A percentile compares a stretch with the other conserved stretches of the same genome.
These are phyloP conservation scores for Dufourea novaeangliae DNA, from an alignment of 1,140 invertebrate species.

Conservation along the genomic window DNA sequence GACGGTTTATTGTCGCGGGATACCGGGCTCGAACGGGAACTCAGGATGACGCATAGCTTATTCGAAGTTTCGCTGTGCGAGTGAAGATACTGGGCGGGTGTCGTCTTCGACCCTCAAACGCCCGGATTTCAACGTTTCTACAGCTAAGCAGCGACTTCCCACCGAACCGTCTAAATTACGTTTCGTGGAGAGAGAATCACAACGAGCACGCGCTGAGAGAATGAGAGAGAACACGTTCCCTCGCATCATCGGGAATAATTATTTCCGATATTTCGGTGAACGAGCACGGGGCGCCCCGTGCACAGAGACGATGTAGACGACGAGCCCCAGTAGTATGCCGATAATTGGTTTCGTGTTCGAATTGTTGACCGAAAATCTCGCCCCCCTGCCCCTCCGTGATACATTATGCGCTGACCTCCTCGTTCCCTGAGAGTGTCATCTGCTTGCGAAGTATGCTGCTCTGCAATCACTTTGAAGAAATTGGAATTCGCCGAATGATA, in stretches of 20 bases:
- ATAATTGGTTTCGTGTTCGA: slow-evolving; percentile 58
- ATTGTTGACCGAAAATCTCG: slow-evolving; percentile 29
- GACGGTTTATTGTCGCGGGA: slow-evolving; percentile 77
- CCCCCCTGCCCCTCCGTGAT: neutral
- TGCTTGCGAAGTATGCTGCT: neutral
- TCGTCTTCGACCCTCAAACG: slow-evolving; percentile 23
- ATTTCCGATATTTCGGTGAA: slow-evolving; percentile 61
- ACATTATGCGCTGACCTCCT: neutral
- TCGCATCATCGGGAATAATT: slow-evolving; percentile 48
- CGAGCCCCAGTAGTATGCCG: slow-evolving; percentile 37
- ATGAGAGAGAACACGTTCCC: neutral
- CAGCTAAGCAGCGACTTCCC: slow-evolving; percentile 55
- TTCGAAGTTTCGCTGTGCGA: slow-evolving; percentile 54
- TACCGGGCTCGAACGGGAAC: slow-evolving; percentile 65
- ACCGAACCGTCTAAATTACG: slow-evolving; percentile 14
- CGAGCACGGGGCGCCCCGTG: slow-evolving; percentile 33
- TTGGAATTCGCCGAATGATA: no score
- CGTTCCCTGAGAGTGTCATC: neutral
- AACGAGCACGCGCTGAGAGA: neutral
- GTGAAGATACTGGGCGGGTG: slow-evolving; percentile 34
- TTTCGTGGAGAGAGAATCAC: neutral
- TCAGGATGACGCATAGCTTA: slow-evolving; percentile 69
- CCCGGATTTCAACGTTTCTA: slow-evolving; percentile 67
- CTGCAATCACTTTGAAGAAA: neutral
- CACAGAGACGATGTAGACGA: slow-evolving; percentile 31